A percentile compares a stretch with the other conserved stretches of the same genome.
Conservation (phyloP, 2,888 invertebrate species). For the Drosophila sordidula region DNA sequence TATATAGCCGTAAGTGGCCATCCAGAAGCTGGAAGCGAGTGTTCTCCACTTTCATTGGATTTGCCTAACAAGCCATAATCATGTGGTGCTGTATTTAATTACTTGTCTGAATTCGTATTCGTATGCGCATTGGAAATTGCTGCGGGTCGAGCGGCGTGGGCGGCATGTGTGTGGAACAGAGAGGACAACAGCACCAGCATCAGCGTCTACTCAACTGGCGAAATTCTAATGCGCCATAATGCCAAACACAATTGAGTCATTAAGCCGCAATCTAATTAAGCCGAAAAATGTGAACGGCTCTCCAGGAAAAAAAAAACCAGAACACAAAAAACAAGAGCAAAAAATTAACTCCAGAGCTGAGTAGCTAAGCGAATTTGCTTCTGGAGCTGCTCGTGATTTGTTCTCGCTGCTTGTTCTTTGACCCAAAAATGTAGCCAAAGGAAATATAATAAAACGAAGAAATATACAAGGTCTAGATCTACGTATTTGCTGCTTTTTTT, state of each 20-base stretch:
- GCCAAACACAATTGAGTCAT: slow-evolving; percentile 79
- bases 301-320: slow-evolving; percentile 16
- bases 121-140: slow-evolving; percentile 58
- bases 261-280: slow-evolving; percentile 80
- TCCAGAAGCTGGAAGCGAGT: slow-evolving; percentile 41
- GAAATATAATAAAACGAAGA: slow-evolving; percentile 11
- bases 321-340: slow-evolving; percentile 26
- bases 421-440: slow-evolving; percentile 36
- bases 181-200: slow-evolving; percentile 24
- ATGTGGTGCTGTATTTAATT: slow-evolving; percentile 79
- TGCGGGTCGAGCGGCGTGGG: slow-evolving; percentile 7
- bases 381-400: slow-evolving; percentile 18
- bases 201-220: slow-evolving; percentile 13
- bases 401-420: slow-evolving; percentile 56
- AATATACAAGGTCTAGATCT: slow-evolving; percentile 20
- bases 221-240: slow-evolving; percentile 66
- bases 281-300: slow-evolving; percentile 69
- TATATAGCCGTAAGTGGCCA: slow-evolving; percentile 54
- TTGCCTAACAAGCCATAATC: slow-evolving; percentile 78
- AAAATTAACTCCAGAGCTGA: slow-evolving; percentile 8
- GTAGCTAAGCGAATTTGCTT: slow-evolving; percentile 27
- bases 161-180: not conserved
- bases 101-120: slow-evolving; percentile 50
- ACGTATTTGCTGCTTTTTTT: slow-evolving; percentile 42
- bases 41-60: slow-evolving; percentile 72